Percentiles rank a stretch among this genome's conserved stretches.
These are phyloP conservation scores for Pristionchus fissidentatus DNA, from an alignment of 2,888 invertebrate species.

Conservation along the genomic window DNA sequence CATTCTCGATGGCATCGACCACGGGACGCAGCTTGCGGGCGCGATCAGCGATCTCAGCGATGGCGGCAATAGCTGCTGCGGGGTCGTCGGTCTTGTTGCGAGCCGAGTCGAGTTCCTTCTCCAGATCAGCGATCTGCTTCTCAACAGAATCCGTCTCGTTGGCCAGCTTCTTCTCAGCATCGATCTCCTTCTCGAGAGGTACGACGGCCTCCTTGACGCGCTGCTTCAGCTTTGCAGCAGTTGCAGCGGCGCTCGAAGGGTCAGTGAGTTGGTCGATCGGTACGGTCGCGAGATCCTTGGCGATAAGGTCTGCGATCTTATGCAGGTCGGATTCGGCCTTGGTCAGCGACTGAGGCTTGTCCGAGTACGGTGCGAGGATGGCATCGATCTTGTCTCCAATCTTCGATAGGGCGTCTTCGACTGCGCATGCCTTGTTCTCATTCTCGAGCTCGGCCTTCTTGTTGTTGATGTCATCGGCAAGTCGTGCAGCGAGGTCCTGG, in stretches of 20 bases:
- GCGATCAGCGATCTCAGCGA: slow-evolving; percentile 31
- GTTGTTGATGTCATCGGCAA: slow-evolving; percentile 50
- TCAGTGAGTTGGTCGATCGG: slow-evolving; percentile 38
- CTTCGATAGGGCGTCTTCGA: slow-evolving; percentile 25
- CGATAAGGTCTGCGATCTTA: slow-evolving; percentile 15
- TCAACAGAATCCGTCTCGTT: slow-evolving; percentile 37
- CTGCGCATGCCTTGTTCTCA: slow-evolving; percentile 21
- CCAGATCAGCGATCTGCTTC: not conserved
- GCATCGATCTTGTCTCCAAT: slow-evolving; percentile 48
- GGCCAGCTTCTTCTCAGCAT: slow-evolving; percentile 35
- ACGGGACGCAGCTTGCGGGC: slow-evolving; percentile 31
- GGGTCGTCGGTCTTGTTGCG: slow-evolving; percentile 12
- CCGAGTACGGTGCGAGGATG: slow-evolving; percentile 59
- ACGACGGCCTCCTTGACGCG: slow-evolving; percentile 4
- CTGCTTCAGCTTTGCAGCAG: slow-evolving; percentile 22
- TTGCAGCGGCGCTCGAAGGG: slow-evolving; percentile 12
- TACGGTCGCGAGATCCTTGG: slow-evolving; percentile 40
- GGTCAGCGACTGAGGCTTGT: slow-evolving; percentile 35
- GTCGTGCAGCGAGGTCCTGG: slow-evolving; percentile 51
- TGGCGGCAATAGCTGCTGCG: not conserved
- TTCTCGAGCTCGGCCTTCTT: slow-evolving; percentile 50
- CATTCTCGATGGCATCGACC: not conserved
- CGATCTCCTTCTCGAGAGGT: slow-evolving; percentile 46
- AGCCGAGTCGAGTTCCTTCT: slow-evolving; percentile 43
- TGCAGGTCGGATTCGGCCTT: slow-evolving; percentile 35